phyloP scores from a whole-genome alignment of 37 sponge, comb jelly and placozoan genomes.

The Axinella damicornis region DNA sequence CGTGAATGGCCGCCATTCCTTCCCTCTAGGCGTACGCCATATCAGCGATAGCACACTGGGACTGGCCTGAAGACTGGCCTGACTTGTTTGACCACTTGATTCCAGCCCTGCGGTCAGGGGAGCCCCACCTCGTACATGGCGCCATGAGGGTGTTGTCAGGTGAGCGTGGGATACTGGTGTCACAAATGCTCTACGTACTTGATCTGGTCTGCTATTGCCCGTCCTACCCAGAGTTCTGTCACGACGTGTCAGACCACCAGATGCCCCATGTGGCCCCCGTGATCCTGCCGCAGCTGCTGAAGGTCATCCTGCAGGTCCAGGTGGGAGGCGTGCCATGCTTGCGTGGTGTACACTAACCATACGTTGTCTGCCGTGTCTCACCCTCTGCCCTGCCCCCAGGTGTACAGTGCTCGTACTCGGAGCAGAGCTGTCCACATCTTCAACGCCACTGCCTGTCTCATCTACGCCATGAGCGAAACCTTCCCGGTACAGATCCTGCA shows the following conservation, averaged over 20 bases:
- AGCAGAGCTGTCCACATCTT: constrained; percentile 70
- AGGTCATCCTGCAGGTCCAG: constrained; percentile 41
- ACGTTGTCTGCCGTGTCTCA: background rate
- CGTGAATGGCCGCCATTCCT: background rate
- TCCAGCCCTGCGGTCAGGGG: constrained; percentile 44
- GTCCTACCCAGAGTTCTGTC: constrained; percentile 55
- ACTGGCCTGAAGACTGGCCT: constrained; percentile 89
- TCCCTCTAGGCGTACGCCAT: constrained; percentile 78
- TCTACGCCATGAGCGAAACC: constrained; percentile 26
- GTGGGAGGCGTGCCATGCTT: background rate
- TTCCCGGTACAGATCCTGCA: too few relatives aligned
- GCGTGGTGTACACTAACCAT: background rate
- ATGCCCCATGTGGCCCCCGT: constrained; percentile 58
- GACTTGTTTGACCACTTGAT: constrained; percentile 66
- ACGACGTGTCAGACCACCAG: constrained; percentile 65
- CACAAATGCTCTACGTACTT: background rate
- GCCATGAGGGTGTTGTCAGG: constrained; percentile 81
- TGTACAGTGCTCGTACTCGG: constrained; percentile 60
- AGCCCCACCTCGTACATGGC: constrained; percentile 67
- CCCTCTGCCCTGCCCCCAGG: constrained; percentile 11
- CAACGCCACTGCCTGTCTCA: constrained; percentile 41
- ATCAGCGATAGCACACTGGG: constrained; percentile 77
- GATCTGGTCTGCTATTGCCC: too few relatives aligned
- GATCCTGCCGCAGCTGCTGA: constrained; percentile 63
- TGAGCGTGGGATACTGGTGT: background rate